Percentiles rank a stretch among this genome's conserved stretches.
Evolutionary conservation across 2,113 vertebrate genomes (phyloP).

Genomic region (Saguinus imperator): DNA sequence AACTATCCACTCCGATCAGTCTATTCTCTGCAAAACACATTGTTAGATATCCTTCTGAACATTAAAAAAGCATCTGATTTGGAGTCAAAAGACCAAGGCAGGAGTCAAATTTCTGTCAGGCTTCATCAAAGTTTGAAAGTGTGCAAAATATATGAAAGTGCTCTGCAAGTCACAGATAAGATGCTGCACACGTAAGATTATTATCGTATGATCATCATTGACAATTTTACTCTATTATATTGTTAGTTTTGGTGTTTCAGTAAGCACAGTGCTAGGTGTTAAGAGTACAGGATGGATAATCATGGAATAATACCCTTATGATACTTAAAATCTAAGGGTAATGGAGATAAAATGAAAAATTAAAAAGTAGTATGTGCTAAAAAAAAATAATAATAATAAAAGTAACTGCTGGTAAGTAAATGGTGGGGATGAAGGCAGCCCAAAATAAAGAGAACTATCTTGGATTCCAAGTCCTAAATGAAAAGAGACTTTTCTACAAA

Average conservation of each 20-base stretch:
- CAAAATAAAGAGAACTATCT: not conserved
- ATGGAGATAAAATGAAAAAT: not conserved
- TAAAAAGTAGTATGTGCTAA: not conserved
- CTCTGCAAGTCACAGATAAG: not conserved
- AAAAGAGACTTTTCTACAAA: not conserved
- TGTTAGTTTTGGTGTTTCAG: not conserved
- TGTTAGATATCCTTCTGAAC: not conserved
- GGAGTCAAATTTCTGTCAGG: not conserved
- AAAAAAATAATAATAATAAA: not conserved
- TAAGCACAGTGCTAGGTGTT: not conserved
- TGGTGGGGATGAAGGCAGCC: not conserved
- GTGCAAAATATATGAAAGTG: not conserved
- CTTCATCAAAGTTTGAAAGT: not conserved
- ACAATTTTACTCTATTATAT: not conserved
- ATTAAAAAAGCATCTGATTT: not conserved
- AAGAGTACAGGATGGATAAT: not conserved
- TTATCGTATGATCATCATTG: not conserved
- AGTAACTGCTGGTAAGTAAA: not conserved
- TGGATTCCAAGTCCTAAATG: not conserved
- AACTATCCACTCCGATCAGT: not conserved
- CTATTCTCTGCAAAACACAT: not conserved
- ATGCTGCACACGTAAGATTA: not conserved
- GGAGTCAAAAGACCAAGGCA: not conserved
- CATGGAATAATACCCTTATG: not conserved
- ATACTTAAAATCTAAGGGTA: not conserved